phyloP scores from a whole-genome alignment of 2,113 vertebrate genomes.

The Steatornis caripensis region DNA sequence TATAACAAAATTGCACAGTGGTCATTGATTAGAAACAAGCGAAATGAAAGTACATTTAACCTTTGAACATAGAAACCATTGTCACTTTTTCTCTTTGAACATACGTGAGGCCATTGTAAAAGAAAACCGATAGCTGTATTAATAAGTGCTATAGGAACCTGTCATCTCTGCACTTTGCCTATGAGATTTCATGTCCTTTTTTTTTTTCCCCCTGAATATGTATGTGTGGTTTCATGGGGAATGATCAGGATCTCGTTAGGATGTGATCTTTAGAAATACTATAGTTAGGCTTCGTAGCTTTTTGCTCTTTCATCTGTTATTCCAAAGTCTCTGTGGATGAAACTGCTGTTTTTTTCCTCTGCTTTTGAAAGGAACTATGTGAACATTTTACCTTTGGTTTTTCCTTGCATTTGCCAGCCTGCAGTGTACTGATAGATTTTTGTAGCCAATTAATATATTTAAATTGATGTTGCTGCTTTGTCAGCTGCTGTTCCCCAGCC shows the following conservation, averaged over 20 bases:
- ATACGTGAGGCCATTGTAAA: background rate
- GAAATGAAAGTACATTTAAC: background rate
- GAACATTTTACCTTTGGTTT: background rate
- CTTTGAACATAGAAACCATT: background rate
- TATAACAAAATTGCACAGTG: background rate
- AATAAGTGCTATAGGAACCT: background rate
- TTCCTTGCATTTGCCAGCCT: background rate
- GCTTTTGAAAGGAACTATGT: background rate
- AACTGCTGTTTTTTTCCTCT: background rate
- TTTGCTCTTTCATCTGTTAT: conserved; percentile 10
- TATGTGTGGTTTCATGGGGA: conserved; percentile 10
- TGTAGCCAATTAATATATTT: background rate
- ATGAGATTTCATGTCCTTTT: background rate
- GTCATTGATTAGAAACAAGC: background rate
- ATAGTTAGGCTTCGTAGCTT: background rate
- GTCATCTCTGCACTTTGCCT: background rate
- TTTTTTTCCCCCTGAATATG: background rate
- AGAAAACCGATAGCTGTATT: background rate
- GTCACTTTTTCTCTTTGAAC: conserved; percentile 14
- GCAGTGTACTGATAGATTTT: background rate
- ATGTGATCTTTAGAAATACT: background rate
- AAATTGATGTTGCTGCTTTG: background rate
- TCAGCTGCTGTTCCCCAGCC: background rate
- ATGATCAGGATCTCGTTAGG: background rate
- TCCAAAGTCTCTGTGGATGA: background rate